phyloP scores from a whole-genome alignment of 2,797 vertebrate genomes.

The Notolepis coatsorum region DNA sequence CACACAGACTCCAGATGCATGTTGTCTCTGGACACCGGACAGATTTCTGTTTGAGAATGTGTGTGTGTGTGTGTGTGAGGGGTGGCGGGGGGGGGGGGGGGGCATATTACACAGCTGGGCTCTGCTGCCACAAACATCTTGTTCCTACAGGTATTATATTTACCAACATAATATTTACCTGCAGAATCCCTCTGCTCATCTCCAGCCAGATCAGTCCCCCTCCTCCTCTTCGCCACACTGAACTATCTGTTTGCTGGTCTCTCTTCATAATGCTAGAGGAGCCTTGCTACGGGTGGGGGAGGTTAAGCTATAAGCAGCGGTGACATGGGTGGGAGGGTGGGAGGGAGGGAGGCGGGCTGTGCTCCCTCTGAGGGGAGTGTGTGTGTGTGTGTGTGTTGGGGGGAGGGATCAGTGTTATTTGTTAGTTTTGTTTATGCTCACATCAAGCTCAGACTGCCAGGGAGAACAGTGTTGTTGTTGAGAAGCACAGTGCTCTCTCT shows the following conservation, averaged over 20 bases:
- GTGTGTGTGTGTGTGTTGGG: background rate
- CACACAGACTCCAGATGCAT: slow-evolving; percentile 14
- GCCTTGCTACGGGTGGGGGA: slow-evolving; percentile 33
- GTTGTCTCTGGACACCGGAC: slow-evolving; percentile 1
- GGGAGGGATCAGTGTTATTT: slow-evolving; percentile 54
- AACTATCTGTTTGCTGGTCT: slow-evolving; percentile 27
- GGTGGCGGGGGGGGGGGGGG: no score
- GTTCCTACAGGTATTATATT: no score
- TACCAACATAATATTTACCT: background rate
- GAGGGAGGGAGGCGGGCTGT: slow-evolving; percentile 36
- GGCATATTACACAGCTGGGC: slow-evolving; percentile 27
- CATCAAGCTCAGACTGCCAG: slow-evolving; percentile 42
- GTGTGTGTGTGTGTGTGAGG: no score
- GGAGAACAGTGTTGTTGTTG: slow-evolving; percentile 17
- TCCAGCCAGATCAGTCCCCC: no score
- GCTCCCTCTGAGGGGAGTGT: slow-evolving; percentile 56
- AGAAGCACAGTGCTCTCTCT: slow-evolving; percentile 35
- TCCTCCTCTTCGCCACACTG: slow-evolving; percentile 31
- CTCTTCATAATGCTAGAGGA: slow-evolving; percentile 50
- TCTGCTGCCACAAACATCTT: slow-evolving; percentile 3
- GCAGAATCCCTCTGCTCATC: slow-evolving; percentile 16
- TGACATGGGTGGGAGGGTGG: no score
- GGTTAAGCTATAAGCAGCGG: slow-evolving; percentile 28
- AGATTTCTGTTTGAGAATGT: background rate
- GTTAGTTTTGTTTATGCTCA: slow-evolving; percentile 63